Conservation (phyloP, 2,797 vertebrate species). For the Sciaenops ocellatus region DNA sequence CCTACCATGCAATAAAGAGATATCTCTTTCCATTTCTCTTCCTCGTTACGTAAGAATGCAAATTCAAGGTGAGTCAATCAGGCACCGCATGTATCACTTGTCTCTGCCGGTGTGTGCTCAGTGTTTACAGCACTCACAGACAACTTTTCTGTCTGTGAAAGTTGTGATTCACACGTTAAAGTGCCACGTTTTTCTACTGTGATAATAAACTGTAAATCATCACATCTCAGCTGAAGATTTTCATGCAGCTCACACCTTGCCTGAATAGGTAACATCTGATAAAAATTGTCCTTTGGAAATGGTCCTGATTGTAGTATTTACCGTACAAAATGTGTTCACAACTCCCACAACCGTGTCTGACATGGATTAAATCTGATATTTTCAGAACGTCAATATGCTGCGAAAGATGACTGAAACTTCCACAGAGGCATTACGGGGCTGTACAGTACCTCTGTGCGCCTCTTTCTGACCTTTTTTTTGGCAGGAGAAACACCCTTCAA, state of each 20-base stretch:
- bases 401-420: not conserved
- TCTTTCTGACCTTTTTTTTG: constrained; percentile 5
- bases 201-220: not conserved
- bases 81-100: not conserved
- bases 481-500: not conserved
- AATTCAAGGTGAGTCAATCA: constrained; percentile 10
- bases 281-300: not conserved
- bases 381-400: constrained; percentile 8
- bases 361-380: constrained; percentile 12
- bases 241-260: not conserved
- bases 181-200: not conserved
- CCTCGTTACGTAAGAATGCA: constrained; percentile 14
- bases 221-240: not conserved
- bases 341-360: constrained; percentile 5
- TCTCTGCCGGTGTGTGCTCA: not conserved
- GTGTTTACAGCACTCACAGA: not conserved
- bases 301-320: constrained; percentile 3
- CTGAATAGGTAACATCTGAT: not conserved
- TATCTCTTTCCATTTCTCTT: not conserved
- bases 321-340: constrained; percentile 4
- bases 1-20: constrained; percentile 1
- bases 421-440: constrained; percentile 1
- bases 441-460: not conserved
- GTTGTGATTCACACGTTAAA: not conserved
- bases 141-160: not conserved